Base-by-base conservation (phyloP, 2,113 vertebrate species). In the Planiliza haematocheilus region DNA sequence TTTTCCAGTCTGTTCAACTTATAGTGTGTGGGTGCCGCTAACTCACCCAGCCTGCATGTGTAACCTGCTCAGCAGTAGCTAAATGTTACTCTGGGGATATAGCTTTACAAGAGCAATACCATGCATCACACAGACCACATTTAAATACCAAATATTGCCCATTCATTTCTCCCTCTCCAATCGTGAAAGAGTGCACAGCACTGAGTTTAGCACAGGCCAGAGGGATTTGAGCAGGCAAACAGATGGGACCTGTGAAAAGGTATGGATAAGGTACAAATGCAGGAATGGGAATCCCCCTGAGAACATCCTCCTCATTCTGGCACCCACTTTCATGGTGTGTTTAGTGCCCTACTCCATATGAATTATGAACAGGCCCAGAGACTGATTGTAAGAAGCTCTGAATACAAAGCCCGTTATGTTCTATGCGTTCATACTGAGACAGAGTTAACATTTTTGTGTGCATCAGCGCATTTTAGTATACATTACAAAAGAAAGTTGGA, bases 91-190 rank as follows among this genome's bases (percentile, higher is more conserved):
- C 91, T 91, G 65, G 91, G 92, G 91, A 92, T 83, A 83, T 75
- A 81, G 91, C 91, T 91, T 91, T 85, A 87, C 85, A 89, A 91
- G 88, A 91, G 91, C 88, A 90, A 86, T 68, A 81, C 86, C 89
- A 93, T 93, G 92, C 83, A 93, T 94, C 91, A 93, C 84, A 90
- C 81, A 86, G 82, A 91, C 79, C 81, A 82, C 88, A 91, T 93
- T 93, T 93, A 92, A 93, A 93, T 92, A 88, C 88, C 86, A 91
- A 89, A 93, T 91, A 90, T 91, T 91, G 86, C 86, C 91, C 90
- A 93, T 93, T 91, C 81, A 67, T 92, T 92, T 92, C 85, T 78
- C 76, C 81, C 85, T 85, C 86, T 87, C 72, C 78, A 83, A 71
- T 86, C 66, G 58, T 74, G 79, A 79, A 89, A 81, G 77, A 83